Conservation (phyloP, 1,140 invertebrate species). For the Drosophila auraria region DNA sequence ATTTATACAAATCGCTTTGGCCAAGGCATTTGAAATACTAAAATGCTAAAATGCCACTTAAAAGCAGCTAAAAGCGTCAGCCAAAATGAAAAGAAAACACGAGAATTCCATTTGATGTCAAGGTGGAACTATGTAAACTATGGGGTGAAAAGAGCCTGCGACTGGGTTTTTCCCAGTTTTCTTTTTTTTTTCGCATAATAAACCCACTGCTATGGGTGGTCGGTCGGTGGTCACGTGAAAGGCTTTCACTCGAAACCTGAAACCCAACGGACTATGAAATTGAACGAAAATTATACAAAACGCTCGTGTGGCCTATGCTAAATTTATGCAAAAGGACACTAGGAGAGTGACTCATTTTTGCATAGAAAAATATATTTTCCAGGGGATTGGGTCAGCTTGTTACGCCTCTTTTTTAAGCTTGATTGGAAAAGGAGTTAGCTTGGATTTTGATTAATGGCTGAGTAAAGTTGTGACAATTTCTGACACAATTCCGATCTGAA, state of each 20-base stretch:
- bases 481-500: background rate
- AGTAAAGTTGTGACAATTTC: background rate
- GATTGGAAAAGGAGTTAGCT: conserved; percentile 3
- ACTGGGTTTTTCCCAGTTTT: background rate
- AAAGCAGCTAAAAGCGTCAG: conserved; percentile 69
- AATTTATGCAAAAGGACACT: conserved; percentile 76
- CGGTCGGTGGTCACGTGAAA: conserved; percentile 59
- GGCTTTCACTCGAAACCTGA: conserved; percentile 63
- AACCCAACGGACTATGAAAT: conserved; percentile 83
- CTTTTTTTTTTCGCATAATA: conserved; percentile 53
- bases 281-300: conserved; percentile 82
- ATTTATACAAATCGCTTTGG: conserved; percentile 79
- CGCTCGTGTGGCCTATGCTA: conserved; percentile 51
- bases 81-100: conserved; percentile 85
- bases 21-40: conserved; percentile 78
- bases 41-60: conserved; percentile 83
- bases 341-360: conserved; percentile 42
- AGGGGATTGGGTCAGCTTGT: conserved; percentile 25
- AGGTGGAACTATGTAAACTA: conserved; percentile 82
- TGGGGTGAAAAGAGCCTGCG: conserved; percentile 19
- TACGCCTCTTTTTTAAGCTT: conserved; percentile 4
- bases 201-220: conserved; percentile 51
- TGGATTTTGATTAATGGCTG: conserved; percentile 7
- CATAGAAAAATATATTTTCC: conserved; percentile 28
- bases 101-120: conserved; percentile 81